phyloP scores from a whole-genome alignment of 2,113 vertebrate genomes.

The Syrmaticus mikado region DNA sequence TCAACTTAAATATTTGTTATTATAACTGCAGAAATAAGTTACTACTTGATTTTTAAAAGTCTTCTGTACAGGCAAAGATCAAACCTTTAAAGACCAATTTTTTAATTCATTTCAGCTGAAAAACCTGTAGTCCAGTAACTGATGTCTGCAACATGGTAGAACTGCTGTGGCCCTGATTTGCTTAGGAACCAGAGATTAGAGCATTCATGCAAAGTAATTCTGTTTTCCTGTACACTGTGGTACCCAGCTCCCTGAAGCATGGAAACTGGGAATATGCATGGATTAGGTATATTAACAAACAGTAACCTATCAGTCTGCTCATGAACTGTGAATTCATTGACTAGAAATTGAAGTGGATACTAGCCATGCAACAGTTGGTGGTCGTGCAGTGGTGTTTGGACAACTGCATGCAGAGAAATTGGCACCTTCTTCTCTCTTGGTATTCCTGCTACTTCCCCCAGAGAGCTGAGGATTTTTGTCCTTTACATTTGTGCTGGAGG shows the following conservation, averaged over 20 bases:
- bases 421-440: not conserved
- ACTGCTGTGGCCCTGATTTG: not conserved
- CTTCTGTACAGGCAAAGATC: not conserved
- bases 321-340: conserved; percentile 14
- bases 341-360: conserved; percentile 22
- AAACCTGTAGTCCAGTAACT: not conserved
- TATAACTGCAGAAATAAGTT: conserved; percentile 19
- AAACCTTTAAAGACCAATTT: not conserved
- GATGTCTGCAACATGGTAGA: not conserved
- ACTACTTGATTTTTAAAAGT: not conserved
- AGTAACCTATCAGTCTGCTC: conserved; percentile 38
- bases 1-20: not conserved
- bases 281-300: conserved; percentile 56
- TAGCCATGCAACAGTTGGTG: not conserved
- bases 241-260: not conserved
- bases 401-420: not conserved
- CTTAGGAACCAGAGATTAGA: conserved; percentile 42
- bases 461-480: not conserved
- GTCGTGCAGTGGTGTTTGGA: not conserved
- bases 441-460: not conserved
- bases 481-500: not conserved
- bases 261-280: not conserved
- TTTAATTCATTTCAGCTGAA: conserved; percentile 7
- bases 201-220: conserved; percentile 63
- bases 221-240: conserved; percentile 22